A percentile compares a stretch with the other conserved stretches of the same genome.
These are phyloP conservation scores for Diarsia brunnea DNA, from an alignment of 2,888 invertebrate species.

Conservation along the genomic window DNA sequence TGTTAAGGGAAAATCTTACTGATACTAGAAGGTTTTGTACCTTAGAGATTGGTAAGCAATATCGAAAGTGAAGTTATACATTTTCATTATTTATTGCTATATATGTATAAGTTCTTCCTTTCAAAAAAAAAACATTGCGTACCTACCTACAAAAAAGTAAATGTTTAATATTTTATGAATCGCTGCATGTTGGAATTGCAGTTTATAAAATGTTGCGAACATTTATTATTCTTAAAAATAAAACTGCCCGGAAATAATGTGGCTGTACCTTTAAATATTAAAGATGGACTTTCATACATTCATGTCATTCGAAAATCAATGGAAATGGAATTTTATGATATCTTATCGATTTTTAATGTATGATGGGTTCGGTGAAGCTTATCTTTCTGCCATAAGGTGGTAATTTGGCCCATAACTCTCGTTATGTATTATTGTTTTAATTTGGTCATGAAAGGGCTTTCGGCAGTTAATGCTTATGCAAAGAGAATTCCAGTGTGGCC, in stretches of 20 bases:
- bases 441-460: not conserved
- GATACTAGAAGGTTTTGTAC: no score
- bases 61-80: not conserved
- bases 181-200: slow-evolving; percentile 7
- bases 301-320: slow-evolving; percentile 12
- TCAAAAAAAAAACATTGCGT: not conserved
- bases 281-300: slow-evolving; percentile 29
- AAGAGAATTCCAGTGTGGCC: no score
- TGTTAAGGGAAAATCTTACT: not conserved
- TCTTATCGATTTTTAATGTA: slow-evolving; percentile 12
- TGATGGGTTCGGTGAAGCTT: not conserved
- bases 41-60: not conserved
- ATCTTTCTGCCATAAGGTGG: not conserved
- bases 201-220: slow-evolving; percentile 30
- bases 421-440: not conserved
- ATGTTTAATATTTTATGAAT: slow-evolving; percentile 38
- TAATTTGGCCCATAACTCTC: not conserved
- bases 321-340: slow-evolving; percentile 36
- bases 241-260: slow-evolving; percentile 29
- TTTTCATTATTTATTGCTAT: not conserved
- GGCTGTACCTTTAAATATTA: slow-evolving; percentile 36
- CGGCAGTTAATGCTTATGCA: not conserved
- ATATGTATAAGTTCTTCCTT: not conserved
- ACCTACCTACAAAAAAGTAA: slow-evolving; percentile 14
- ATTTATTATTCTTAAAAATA: slow-evolving; percentile 26